Evolutionary conservation across 2,888 invertebrate genomes (phyloP).

Genomic region (Tachystola acroxantha): DNA sequence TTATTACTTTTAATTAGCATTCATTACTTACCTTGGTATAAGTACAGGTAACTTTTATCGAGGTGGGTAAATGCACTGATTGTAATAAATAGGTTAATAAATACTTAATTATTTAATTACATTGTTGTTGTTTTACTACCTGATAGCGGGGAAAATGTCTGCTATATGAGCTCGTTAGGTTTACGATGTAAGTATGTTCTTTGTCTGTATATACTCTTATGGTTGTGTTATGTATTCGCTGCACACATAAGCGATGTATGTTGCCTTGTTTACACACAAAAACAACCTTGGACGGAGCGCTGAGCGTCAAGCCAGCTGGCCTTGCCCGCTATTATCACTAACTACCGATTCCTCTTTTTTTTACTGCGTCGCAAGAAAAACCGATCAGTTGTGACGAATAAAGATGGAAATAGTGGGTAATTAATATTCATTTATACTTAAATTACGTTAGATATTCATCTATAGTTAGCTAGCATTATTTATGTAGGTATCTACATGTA

Average conservation of each 20-base stretch:
- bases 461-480: too few relatives aligned
- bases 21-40: too few relatives aligned
- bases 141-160: conserved; percentile 20
- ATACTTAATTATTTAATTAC: conserved; percentile 33
- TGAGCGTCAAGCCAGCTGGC: conserved; percentile 31
- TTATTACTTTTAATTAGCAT: conserved; percentile 56
- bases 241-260: conserved; percentile 16
- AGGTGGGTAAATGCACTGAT: conserved; percentile 56
- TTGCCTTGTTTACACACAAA: conserved; percentile 67
- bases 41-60: conserved; percentile 46
- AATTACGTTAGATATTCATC: too few relatives aligned
- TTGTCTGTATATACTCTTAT: conserved; percentile 19
- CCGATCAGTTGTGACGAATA: neutral
- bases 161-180: conserved; percentile 21
- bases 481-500: too few relatives aligned
- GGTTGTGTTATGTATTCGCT: conserved; percentile 16
- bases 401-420: neutral
- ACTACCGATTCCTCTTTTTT: neutral
- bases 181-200: conserved; percentile 7
- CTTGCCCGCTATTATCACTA: conserved; percentile 36
- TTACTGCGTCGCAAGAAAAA: conserved; percentile 28
- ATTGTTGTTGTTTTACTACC: conserved; percentile 29
- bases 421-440: too few relatives aligned
- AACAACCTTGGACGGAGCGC: conserved; percentile 55
- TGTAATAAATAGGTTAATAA: conserved; percentile 64